Percentiles rank a stretch among this genome's conserved stretches.
phyloP scores from a whole-genome alignment of 2,797 vertebrate species.

The Thamnophis elegans region DNA sequence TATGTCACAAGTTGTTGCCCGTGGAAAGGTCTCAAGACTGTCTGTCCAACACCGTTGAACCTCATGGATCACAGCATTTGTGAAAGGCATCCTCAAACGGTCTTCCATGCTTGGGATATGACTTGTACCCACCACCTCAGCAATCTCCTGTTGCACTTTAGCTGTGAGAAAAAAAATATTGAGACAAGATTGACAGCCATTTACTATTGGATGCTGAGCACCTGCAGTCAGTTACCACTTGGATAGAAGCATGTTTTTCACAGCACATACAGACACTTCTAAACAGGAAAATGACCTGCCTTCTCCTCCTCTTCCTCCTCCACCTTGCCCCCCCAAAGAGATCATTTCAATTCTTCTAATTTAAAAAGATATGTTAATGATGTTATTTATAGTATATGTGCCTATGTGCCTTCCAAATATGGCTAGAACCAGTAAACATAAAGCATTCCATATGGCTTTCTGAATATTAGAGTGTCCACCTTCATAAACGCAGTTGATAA shows the following conservation, averaged over 20 bases:
- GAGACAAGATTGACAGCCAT: background rate
- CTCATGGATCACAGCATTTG: conserved; percentile 36
- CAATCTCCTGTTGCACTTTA: conserved; percentile 41
- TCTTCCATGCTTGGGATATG: conserved; percentile 6
- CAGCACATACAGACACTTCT: background rate
- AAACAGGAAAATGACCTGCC: background rate
- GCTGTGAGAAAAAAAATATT: conserved; percentile 1
- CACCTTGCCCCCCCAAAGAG: fast-evolving
- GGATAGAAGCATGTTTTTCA: background rate
- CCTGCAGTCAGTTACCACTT: background rate
- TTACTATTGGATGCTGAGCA: background rate
- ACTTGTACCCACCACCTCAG: background rate
- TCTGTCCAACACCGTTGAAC: conserved; percentile 19
- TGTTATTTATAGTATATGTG: background rate
- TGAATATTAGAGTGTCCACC: background rate
- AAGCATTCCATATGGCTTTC: background rate
- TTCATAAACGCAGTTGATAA: background rate
- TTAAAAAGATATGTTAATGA: background rate
- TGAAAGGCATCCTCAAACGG: conserved; percentile 35
- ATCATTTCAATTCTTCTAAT: background rate
- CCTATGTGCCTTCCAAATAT: background rate
- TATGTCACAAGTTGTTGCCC: background rate
- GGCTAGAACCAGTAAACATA: background rate
- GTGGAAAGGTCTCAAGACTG: conserved; percentile 21
- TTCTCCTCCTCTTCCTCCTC: background rate